Evolutionary conservation across 2,888 invertebrate species (phyloP).

Genomic region (Stenichneumon culpator): DNA sequence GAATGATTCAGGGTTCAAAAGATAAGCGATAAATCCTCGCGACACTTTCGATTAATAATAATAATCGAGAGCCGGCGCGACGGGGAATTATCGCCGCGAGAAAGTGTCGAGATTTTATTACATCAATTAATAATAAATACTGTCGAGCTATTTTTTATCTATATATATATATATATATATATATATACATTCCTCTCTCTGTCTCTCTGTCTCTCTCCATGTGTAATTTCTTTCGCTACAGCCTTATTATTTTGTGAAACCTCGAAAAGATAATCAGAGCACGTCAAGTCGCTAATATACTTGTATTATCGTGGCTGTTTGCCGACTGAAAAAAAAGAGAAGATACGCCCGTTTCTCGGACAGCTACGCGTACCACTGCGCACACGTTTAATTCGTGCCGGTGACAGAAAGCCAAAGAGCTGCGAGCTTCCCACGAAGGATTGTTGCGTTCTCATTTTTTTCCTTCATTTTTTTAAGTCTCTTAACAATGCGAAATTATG

Average conservation of each 20-base stretch:
- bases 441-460: conserved; percentile 28
- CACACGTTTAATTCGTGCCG: conserved; percentile 30
- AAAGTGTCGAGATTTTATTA: conserved; percentile 32
- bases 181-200: no score
- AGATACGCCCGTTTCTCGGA: conserved; percentile 1
- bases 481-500: conserved; percentile 24
- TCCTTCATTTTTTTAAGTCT: conserved; percentile 10
- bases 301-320: conserved; percentile 4
- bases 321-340: conserved; percentile 9
- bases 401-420: conserved; percentile 39
- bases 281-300: conserved; percentile 17
- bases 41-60: conserved; percentile 58
- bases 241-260: conserved; percentile 26
- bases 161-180: background rate
- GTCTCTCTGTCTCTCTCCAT: background rate
- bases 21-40: conserved; percentile 46
- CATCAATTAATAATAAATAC: conserved; percentile 21
- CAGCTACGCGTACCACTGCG: conserved; percentile 15
- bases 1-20: conserved; percentile 17
- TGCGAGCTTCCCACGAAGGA: conserved; percentile 53
- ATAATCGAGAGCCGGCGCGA: conserved; percentile 53
- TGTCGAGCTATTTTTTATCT: conserved; percentile 6
- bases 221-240: background rate
- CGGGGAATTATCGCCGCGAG: conserved; percentile 8
- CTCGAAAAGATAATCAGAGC: conserved; percentile 38